Conservation (phyloP, 1,140 invertebrate species). For the Pectinophora gossypiella region DNA sequence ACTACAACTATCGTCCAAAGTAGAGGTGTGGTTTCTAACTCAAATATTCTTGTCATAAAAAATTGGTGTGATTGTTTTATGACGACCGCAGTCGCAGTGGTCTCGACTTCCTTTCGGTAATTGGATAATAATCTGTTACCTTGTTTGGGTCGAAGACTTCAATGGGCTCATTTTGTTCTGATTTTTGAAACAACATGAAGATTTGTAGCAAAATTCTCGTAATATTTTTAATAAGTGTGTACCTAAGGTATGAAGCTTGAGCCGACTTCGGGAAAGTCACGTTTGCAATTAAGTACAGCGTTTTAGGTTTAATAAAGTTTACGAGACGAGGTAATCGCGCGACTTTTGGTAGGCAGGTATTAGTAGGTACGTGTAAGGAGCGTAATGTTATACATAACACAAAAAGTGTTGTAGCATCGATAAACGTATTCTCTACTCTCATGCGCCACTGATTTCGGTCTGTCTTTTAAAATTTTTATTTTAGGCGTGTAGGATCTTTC, state of each 20-base stretch:
- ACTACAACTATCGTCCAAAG: too few species aligned
- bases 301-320: neutral
- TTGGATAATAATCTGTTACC: slow-evolving; percentile 52
- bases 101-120: slow-evolving; percentile 59
- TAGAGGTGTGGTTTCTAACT: neutral
- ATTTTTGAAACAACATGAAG: slow-evolving; percentile 22
- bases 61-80: neutral
- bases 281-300: neutral
- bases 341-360: neutral
- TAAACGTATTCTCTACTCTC: too few species aligned
- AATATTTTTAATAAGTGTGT: neutral
- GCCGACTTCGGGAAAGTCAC: neutral
- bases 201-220: neutral
- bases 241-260: neutral
- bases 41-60: neutral
- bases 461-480: neutral
- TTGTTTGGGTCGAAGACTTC: slow-evolving; percentile 28
- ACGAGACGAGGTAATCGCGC: neutral
- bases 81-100: slow-evolving; percentile 26
- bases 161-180: slow-evolving; percentile 37
- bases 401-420: too few species aligned
- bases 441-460: too few species aligned
- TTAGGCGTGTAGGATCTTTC: slow-evolving; percentile 3
- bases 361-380: too few species aligned
- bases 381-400: too few species aligned